phyloP scores from a whole-genome alignment of 2,113 vertebrate genomes.

The Montifringilla adamsi region DNA sequence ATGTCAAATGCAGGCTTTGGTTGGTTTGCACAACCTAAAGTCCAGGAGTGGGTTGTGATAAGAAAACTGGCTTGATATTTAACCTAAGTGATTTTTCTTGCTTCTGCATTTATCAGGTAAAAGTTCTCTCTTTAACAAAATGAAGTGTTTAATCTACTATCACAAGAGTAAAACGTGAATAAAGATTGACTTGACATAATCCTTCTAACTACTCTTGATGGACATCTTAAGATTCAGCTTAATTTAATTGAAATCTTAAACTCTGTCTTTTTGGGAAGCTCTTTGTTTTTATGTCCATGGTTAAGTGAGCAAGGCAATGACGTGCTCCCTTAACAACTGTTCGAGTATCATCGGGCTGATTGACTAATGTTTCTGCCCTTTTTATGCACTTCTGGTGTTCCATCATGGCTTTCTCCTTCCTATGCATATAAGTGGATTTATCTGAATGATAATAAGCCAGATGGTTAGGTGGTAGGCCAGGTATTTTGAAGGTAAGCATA shows the following conservation, averaged over 20 bases:
- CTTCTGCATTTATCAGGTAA: neutral
- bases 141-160: constrained; percentile 35
- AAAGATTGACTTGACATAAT: constrained; percentile 61
- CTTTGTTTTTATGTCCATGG: constrained; percentile 40
- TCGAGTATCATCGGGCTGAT: neutral
- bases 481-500: constrained; percentile 66
- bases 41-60: neutral
- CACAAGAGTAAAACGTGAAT: constrained; percentile 2
- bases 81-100: neutral
- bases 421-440: constrained; percentile 14
- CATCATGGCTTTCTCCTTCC: constrained; percentile 16
- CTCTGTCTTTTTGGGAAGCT: constrained; percentile 33
- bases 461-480: constrained; percentile 60
- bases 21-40: neutral
- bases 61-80: constrained; percentile 18
- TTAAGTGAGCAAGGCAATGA: constrained; percentile 60
- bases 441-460: constrained; percentile 52
- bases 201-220: constrained; percentile 36
- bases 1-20: neutral
- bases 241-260: constrained; percentile 58
- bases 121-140: constrained; percentile 18
- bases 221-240: constrained; percentile 35
- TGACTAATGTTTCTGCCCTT: constrained; percentile 58
- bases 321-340: constrained; percentile 40
- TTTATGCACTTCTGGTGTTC: constrained; percentile 37